Evolutionary conservation across 2,113 vertebrate species (phyloP), one percentile per base, ranked within the genome.

Genomic region (Vidua macroura): DNA sequence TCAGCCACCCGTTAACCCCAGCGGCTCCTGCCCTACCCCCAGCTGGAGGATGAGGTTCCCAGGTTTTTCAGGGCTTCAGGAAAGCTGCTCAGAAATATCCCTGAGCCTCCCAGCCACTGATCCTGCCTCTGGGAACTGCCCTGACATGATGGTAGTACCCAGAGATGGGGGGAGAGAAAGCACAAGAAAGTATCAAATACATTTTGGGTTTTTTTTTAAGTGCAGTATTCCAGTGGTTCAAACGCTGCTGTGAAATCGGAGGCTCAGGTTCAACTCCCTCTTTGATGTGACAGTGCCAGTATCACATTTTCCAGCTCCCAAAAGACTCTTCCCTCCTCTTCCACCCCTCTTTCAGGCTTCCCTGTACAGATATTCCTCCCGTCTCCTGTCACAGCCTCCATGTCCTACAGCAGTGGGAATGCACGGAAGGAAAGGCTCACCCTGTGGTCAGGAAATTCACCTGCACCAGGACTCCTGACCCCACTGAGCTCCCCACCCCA

Each of bases 71-170:
- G 63, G 18, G 46, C 55, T 88, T 53, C 21, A 28, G 46, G 7
- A 72, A 90, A 89, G 30, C n/a, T 30, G 46, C 35, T 23, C 63
- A 86, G 89, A 51, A 76, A 28, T 16, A 55, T 35, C 63, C 13
- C 2, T 0, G 41, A 64, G 33, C 72, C n/a, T 83, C 58, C 35
- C 30, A 35, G 24, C 5, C 0, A 1, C 84, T 66, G 63, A 4
- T 55, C 14, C 30, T 44, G 63, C 9, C 49, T 44, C 53, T 53
- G 19, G 46, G 37, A 28, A 41, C 48, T 86, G 48, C 48, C 25
- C 60, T 8, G 0, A 20, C 5, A 4, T 1, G 3, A 4, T 19
- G 49, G 24, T 46, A 33, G 33, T 30, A 83, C 64, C 41, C 3
- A 3, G 49, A 13, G 13, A 37, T 9, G 17, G 24, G 39, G 39